phyloP scores from a whole-genome alignment of 2,888 invertebrate genomes.

The Leptogaster cylindrica region DNA sequence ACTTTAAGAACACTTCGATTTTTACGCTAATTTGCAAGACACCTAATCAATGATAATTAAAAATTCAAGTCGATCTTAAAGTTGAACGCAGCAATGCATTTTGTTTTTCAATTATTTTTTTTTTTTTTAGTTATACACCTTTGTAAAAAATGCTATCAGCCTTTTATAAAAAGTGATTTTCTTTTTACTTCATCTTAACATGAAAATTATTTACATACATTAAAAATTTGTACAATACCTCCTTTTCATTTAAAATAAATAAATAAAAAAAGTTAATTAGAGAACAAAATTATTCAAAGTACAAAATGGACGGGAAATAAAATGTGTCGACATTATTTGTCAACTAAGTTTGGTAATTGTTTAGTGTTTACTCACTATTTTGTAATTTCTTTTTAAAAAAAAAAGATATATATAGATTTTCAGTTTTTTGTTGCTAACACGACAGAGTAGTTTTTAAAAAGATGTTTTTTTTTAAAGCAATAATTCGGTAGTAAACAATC shows the following conservation, averaged over 20 bases:
- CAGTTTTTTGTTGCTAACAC: too few species aligned
- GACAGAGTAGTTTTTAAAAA: too few species aligned
- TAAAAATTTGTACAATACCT: conserved; percentile 23
- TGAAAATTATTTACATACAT: conserved; percentile 11
- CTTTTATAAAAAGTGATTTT: background rate
- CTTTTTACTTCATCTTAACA: background rate
- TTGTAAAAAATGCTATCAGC: conserved; percentile 7
- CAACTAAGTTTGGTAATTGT: conserved; percentile 2
- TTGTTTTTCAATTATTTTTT: too few species aligned
- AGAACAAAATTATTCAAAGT: conserved; percentile 25
- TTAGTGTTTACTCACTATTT: conserved; percentile 15
- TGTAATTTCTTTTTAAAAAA: background rate
- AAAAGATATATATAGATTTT: background rate
- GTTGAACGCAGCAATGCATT: too few species aligned
- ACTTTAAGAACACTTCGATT: too few species aligned
- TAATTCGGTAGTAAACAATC: too few species aligned
- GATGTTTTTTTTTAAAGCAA: too few species aligned
- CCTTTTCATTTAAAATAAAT: conserved; percentile 18
- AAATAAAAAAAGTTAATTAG: conserved; percentile 12
- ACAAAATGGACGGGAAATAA: conserved; percentile 37
- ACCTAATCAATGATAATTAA: too few species aligned
- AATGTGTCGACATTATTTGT: conserved; percentile 13
- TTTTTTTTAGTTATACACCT: background rate
- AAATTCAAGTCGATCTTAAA: too few species aligned
- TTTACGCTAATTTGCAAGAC: too few species aligned